phyloP scores from a whole-genome alignment of 2,888 invertebrate genomes.

The Ophion ventricosus region DNA sequence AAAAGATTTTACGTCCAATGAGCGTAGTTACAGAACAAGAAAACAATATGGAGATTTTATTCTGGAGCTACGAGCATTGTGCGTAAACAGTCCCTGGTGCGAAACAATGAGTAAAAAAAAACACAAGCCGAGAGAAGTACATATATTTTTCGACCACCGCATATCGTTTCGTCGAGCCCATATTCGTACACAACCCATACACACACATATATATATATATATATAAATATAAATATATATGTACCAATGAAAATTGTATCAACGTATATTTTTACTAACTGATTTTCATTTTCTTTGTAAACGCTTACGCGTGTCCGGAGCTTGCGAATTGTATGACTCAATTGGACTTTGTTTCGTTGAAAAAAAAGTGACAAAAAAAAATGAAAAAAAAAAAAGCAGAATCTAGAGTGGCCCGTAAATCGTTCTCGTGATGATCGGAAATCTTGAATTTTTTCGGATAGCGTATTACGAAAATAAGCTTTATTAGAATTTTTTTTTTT shows the following conservation, averaged over 20 bases:
- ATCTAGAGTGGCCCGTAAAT: slow-evolving; percentile 26
- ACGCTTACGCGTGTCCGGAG: slow-evolving; percentile 27
- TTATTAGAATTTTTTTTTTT: slow-evolving; percentile 7
- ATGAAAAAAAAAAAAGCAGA: slow-evolving; percentile 11
- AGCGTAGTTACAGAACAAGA: background rate
- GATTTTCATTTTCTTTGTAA: slow-evolving; percentile 32
- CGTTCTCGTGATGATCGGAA: background rate
- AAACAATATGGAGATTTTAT: slow-evolving; percentile 17
- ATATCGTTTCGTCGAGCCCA: slow-evolving; percentile 25
- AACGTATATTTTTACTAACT: slow-evolving; percentile 24
- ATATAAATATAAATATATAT: slow-evolving; percentile 22
- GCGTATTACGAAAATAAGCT: background rate
- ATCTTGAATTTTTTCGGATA: slow-evolving; percentile 1
- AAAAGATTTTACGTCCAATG: background rate
- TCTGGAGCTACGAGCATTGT: slow-evolving; percentile 4
- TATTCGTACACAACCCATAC: background rate
- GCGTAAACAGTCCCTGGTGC: background rate
- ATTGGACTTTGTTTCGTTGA: slow-evolving; percentile 7
- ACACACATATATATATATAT: background rate
- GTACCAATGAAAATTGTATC: slow-evolving; percentile 40
- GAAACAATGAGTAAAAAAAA: background rate
- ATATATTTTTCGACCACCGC: slow-evolving; percentile 47
- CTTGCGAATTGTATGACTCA: slow-evolving; percentile 38
- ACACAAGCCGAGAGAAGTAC: slow-evolving; percentile 10
- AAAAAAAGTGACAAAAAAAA: slow-evolving; percentile 38